A percentile compares a stretch with the other conserved stretches of the same genome.
phyloP scores from a whole-genome alignment of 2,888 invertebrate genomes.

The Acanthosepion lycidas region DNA sequence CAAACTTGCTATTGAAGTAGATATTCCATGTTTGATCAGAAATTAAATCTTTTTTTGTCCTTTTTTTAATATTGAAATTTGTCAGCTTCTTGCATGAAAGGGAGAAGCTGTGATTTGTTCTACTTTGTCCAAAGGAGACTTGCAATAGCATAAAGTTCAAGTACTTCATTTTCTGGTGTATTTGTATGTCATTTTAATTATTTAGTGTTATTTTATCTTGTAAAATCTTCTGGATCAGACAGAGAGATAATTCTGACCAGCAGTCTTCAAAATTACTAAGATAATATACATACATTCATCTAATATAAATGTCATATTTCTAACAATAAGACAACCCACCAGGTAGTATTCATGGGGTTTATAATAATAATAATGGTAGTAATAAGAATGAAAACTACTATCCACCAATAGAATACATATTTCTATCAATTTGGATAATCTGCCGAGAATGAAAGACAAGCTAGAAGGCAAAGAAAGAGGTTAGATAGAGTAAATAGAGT shows the following conservation, averaged over 20 bases:
- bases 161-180: no score
- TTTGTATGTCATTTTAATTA: no score
- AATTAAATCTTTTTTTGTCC: no score
- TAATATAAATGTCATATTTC: not conserved
- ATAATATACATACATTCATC: not conserved
- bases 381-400: not conserved
- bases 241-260: not conserved
- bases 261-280: not conserved
- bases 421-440: not conserved
- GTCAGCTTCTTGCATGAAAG: no score
- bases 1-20: no score
- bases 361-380: not conserved
- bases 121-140: no score
- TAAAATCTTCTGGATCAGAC: no score
- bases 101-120: no score
- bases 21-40: no score
- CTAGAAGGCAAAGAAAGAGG: not conserved
- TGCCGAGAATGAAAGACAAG: not conserved
- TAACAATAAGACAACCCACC: not conserved
- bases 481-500: not conserved
- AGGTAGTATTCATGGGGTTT: not conserved
- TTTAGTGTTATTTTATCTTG: no score
- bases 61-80: no score
- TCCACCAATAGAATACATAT: not conserved
- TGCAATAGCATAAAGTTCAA: no score